Evolutionary conservation across 2,113 vertebrate genomes (phyloP), one percentile per base, ranked within the genome.

Genomic region (Pangasianodon hypophthalmus): DNA sequence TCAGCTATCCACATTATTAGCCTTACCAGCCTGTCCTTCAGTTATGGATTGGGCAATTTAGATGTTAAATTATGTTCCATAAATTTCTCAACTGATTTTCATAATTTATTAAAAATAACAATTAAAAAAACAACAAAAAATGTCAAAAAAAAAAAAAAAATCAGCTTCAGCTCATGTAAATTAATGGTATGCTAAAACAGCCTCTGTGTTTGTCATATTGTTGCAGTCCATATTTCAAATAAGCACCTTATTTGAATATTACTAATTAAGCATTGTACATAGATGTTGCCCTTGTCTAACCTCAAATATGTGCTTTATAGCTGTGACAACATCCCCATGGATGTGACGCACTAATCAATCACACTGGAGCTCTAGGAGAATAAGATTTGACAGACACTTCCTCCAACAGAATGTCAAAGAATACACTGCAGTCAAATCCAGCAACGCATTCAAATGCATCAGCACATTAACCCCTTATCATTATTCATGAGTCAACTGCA

Each of bases 341-440:
- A 85, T 56, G 41, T 75, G 71, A 54, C 48, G 37, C 18, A 64
- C 79, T 89, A 90, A 87, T 88, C 71, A 90, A 90, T 91, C 88
- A 37, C n/a, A 6, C 67, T 29, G 85, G 79, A 48, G 44, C 91
- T 85, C 58, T 69, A 32, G 62, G 85, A 73, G 86, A 89, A 89
- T 71, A 75, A 24, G 9, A 46, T 92, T 93, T 94, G 93, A 95
- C 93, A 93, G 92, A 90, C 93, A 95, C 92, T 91, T 94, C 91
- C 91, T 89, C 91, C 26, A 91, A 92, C 93, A 94, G 93, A 94
- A 95, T 95, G 93, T 94, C 94, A 96, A 92, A 91, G 89, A 90
- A 91, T 92, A 92, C 88, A 94, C 50, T 88, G 83, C 90, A 92
- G 92, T 93, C 90, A 92, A 93, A 16, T 10, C 71, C 86, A 87